Conservation (phyloP, 2,113 vertebrate species). For the Poeciliopsis retropinna region DNA sequence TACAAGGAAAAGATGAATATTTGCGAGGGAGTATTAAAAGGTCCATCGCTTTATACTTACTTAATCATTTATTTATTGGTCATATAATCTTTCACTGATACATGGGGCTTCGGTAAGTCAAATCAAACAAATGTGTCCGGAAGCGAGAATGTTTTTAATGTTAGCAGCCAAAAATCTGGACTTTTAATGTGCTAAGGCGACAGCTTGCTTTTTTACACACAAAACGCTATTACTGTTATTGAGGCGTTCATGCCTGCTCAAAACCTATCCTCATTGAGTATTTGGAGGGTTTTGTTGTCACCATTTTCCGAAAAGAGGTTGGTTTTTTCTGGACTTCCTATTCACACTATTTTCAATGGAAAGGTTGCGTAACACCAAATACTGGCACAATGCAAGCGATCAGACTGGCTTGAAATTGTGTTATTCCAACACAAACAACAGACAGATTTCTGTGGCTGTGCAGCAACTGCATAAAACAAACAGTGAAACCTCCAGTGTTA, state of each 20-base stretch:
- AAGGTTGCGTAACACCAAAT: conserved; percentile 22
- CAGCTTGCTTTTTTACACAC: neutral
- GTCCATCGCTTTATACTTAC: too few species aligned
- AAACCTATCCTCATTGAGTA: neutral
- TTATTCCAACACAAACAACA: conserved; percentile 24
- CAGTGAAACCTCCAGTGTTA: neutral
- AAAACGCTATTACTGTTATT: neutral
- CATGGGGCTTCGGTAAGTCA: too few species aligned
- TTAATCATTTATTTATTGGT: too few species aligned
- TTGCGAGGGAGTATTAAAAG: too few species aligned
- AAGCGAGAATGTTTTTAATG: neutral
- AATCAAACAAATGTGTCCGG: neutral
- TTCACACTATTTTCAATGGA: conserved; percentile 5
- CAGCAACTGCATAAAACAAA: conserved; percentile 21
- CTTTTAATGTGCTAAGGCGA: neutral
- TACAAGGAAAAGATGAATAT: too few species aligned
- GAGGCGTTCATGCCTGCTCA: neutral
- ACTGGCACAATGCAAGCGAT: conserved; percentile 31
- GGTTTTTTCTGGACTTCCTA: conserved; percentile 6
- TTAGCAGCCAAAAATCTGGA: neutral
- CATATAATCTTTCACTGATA: too few species aligned
- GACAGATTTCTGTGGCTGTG: conserved; percentile 9
- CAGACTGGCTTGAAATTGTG: conserved; percentile 34
- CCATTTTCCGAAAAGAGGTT: conserved; percentile 6
- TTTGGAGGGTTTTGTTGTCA: neutral